A percentile compares a stretch with the other conserved stretches of the same genome.
Evolutionary conservation across 2,888 invertebrate genomes (phyloP).

Genomic region (Brenthis daphne): DNA sequence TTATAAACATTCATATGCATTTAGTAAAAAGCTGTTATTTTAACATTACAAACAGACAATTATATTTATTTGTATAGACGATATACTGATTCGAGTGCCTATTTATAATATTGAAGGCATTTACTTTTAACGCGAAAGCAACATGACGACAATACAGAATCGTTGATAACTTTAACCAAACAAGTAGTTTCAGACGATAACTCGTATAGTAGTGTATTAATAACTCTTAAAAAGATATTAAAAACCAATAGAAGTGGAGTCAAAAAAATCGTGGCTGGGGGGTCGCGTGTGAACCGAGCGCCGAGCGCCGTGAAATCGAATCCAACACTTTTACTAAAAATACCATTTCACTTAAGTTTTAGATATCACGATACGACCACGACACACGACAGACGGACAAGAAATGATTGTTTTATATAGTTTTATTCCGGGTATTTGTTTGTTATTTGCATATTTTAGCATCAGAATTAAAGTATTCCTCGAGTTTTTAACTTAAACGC

Average conservation of each 20-base stretch:
- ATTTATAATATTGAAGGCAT: too few species aligned
- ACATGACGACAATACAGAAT: too few species aligned
- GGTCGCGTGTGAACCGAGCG: conserved; percentile 40
- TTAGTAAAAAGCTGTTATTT: too few species aligned
- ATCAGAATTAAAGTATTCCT: too few species aligned
- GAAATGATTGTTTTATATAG: neutral
- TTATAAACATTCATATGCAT: too few species aligned
- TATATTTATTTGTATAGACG: too few species aligned
- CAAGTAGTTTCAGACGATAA: too few species aligned
- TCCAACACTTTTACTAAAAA: conserved; percentile 27
- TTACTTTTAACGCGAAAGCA: too few species aligned
- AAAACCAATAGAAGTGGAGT: conserved; percentile 10
- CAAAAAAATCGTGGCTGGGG: conserved; percentile 43
- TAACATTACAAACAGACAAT: too few species aligned
- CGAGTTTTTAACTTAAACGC: too few species aligned
- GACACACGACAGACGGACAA: neutral
- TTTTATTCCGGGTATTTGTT: neutral
- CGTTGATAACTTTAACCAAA: too few species aligned
- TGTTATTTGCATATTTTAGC: neutral
- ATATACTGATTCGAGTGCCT: too few species aligned
- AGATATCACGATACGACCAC: conserved; percentile 10
- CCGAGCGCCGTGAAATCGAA: conserved; percentile 33
- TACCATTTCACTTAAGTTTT: conserved; percentile 15
- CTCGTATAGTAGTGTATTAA: conserved; percentile 7
- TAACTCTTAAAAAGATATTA: conserved; percentile 16